Conservation (phyloP, 2,888 invertebrate species). For the Lepidochrysops patricia region DNA sequence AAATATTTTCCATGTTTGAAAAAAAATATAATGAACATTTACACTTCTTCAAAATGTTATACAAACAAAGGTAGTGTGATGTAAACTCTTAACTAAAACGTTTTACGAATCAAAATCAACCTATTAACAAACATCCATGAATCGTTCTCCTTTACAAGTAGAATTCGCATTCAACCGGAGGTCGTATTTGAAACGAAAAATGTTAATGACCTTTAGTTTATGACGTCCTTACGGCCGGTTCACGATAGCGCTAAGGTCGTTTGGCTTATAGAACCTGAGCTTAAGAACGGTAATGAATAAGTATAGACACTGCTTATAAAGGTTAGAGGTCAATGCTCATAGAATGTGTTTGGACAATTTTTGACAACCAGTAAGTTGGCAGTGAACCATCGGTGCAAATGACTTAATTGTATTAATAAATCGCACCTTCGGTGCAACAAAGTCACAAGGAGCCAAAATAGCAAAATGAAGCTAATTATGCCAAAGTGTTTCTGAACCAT, state of each 20-base stretch:
- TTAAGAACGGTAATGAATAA: neutral
- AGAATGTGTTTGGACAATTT: neutral
- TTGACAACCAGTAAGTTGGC: neutral
- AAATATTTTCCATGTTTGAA: too few relatives aligned
- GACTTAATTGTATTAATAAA: too few relatives aligned
- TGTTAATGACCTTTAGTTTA: neutral
- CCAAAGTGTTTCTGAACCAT: too few relatives aligned
- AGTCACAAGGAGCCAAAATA: too few relatives aligned
- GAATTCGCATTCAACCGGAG: neutral
- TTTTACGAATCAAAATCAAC: neutral
- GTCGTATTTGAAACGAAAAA: neutral
- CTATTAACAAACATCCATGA: neutral
- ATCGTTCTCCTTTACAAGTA: slow-evolving; percentile 12
- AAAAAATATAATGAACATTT: too few relatives aligned
- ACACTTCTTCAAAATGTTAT: too few relatives aligned
- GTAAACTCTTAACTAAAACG: neutral
- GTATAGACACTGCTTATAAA: neutral
- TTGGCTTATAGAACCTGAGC: neutral
- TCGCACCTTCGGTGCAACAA: too few relatives aligned
- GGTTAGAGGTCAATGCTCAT: neutral
- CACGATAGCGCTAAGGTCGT: neutral
- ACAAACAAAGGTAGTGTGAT: too few relatives aligned
- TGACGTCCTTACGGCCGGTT: neutral
- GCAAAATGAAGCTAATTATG: too few relatives aligned
- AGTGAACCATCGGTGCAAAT: too few relatives aligned